These are phyloP conservation scores for Crocuta crocuta DNA, from an alignment of 2,113 vertebrate species.

Conservation along the genomic window DNA sequence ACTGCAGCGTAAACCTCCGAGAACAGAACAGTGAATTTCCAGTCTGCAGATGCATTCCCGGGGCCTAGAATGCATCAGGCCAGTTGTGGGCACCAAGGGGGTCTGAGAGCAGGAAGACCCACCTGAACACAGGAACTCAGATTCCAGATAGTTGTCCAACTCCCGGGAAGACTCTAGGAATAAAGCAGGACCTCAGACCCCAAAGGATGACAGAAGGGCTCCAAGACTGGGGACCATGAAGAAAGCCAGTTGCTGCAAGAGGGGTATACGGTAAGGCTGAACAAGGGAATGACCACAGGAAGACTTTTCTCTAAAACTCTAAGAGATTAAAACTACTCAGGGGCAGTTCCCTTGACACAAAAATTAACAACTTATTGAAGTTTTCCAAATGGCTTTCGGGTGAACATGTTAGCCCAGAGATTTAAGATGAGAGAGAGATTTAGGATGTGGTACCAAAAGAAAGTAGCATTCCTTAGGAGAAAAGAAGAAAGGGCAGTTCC, in stretches of 20 bases:
- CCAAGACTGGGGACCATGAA: not conserved
- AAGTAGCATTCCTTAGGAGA: not conserved
- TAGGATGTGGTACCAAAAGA: not conserved
- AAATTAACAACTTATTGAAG: not conserved
- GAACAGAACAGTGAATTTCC: not conserved
- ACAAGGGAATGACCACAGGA: not conserved
- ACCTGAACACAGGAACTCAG: not conserved
- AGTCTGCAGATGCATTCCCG: fast-evolving
- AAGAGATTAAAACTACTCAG: not conserved
- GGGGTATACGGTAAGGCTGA: not conserved
- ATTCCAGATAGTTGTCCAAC: not conserved
- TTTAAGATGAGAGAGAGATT: not conserved
- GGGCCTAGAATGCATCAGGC: not conserved
- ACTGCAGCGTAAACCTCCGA: not conserved
- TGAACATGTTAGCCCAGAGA: not conserved
- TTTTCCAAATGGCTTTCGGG: not conserved
- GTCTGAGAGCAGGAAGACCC: not conserved
- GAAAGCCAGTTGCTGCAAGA: not conserved
- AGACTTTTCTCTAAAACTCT: not conserved
- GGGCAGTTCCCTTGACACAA: not conserved
- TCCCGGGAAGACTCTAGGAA: not conserved
- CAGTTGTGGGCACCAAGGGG: not conserved
- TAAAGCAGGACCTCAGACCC: not conserved
- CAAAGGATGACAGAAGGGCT: not conserved
- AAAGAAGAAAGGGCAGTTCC: not conserved